Evolutionary conservation across 2,888 invertebrate genomes (phyloP).

Genomic region (Balanococcus diminutus): DNA sequence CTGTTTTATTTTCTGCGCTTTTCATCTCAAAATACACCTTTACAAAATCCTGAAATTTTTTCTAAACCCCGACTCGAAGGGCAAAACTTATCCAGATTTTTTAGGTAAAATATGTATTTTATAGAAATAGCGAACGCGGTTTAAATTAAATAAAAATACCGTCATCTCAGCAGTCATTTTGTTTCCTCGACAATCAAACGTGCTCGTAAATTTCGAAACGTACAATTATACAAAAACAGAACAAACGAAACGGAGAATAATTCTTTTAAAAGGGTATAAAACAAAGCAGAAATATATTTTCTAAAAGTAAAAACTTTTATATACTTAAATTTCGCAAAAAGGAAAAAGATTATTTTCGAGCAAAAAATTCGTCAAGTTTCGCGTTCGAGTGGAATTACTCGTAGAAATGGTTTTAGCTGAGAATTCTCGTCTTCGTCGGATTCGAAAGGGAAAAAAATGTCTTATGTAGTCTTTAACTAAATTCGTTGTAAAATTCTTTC

Average conservation of each 20-base stretch:
- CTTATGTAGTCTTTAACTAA: background rate
- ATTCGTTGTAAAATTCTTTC: background rate
- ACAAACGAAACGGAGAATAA: background rate
- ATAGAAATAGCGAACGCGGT: background rate
- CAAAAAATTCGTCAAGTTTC: background rate
- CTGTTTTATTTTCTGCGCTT: background rate
- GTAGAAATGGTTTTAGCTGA: background rate
- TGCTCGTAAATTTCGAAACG: background rate
- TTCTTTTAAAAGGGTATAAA: background rate
- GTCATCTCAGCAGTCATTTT: background rate
- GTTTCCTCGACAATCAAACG: background rate
- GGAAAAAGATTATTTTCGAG: background rate
- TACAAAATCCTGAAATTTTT: background rate
- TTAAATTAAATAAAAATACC: background rate
- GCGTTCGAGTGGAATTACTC: background rate
- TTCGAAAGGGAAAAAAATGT: background rate
- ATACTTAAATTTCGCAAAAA: background rate
- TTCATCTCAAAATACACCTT: background rate
- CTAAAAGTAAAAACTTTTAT: background rate
- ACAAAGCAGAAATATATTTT: slow-evolving; percentile 4
- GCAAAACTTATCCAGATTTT: background rate
- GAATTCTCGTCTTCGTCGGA: background rate
- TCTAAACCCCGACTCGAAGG: background rate
- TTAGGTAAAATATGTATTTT: background rate
- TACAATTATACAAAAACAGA: background rate